These are phyloP conservation scores for Drosophila nr. fundita DNA, from an alignment of 2,888 invertebrate species.

Conservation along the genomic window DNA sequence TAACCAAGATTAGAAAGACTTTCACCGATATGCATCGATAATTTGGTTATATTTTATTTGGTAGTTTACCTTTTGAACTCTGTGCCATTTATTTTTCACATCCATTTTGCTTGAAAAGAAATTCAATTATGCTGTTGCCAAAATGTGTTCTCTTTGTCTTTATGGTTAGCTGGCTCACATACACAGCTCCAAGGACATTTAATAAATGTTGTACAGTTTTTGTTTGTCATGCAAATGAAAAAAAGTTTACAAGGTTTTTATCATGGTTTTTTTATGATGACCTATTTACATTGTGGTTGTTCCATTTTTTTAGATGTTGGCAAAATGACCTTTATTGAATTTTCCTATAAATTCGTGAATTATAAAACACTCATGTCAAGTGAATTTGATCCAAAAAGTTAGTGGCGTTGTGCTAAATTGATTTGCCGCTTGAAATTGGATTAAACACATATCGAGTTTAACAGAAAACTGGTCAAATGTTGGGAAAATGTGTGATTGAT, in stretches of 20 bases:
- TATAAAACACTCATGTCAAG: not conserved
- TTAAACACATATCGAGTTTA: slow-evolving; percentile 29
- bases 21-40: too few species aligned
- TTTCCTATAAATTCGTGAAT: not conserved
- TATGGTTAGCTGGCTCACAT: not conserved
- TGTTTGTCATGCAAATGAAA: slow-evolving; percentile 26
- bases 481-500: slow-evolving; percentile 57
- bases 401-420: slow-evolving; percentile 31
- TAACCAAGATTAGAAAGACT: not conserved
- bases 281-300: slow-evolving; percentile 13
- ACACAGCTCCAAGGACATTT: not conserved
- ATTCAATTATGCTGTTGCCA: slow-evolving; percentile 14
- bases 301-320: not conserved
- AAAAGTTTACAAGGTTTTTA: slow-evolving; percentile 25
- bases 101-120: not conserved
- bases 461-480: slow-evolving; percentile 32
- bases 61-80: not conserved
- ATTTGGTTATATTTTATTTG: not conserved
- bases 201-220: slow-evolving; percentile 24
- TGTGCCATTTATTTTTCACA: not conserved
- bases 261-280: not conserved
- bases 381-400: slow-evolving; percentile 27
- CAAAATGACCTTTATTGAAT: slow-evolving; percentile 9
- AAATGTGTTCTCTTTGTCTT: slow-evolving; percentile 14
- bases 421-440: slow-evolving; percentile 42